phyloP scores from a whole-genome alignment of 1,140 invertebrate species.

The Bombus fervidus region DNA sequence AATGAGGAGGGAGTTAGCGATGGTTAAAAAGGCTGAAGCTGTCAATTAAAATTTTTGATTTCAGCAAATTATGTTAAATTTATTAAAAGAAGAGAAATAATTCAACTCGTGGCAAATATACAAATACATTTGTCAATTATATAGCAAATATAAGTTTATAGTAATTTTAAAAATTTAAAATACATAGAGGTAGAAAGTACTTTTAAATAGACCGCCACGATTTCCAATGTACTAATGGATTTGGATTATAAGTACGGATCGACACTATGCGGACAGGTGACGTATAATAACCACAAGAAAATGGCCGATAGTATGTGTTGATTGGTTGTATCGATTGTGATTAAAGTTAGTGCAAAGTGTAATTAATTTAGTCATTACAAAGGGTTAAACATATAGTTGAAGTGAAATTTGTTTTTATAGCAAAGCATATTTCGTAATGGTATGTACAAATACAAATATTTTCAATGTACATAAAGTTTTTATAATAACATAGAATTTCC shows the following conservation, averaged over 20 bases:
- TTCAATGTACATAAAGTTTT: neutral
- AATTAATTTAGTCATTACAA: neutral
- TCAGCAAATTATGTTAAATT: neutral
- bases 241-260: neutral
- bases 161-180: neutral
- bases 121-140: neutral
- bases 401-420: slow-evolving; percentile 10
- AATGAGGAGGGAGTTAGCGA: neutral
- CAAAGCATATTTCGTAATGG: slow-evolving; percentile 53
- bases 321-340: slow-evolving; percentile 2
- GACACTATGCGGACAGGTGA: neutral
- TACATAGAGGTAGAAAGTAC: neutral
- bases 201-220: slow-evolving; percentile 38
- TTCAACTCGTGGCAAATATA: neutral
- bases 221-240: neutral
- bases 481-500: neutral
- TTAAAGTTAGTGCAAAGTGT: neutral
- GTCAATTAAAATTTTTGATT: neutral
- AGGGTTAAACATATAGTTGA: slow-evolving; percentile 7
- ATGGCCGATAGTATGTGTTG: slow-evolving; percentile 71
- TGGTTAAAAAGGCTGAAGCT: too few relatives aligned
- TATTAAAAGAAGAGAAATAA: neutral
- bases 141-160: neutral
- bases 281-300: slow-evolving; percentile 47
- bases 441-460: slow-evolving; percentile 30